phyloP scores from a whole-genome alignment of 1,140 invertebrate genomes.

The Drosophila neocordata region DNA sequence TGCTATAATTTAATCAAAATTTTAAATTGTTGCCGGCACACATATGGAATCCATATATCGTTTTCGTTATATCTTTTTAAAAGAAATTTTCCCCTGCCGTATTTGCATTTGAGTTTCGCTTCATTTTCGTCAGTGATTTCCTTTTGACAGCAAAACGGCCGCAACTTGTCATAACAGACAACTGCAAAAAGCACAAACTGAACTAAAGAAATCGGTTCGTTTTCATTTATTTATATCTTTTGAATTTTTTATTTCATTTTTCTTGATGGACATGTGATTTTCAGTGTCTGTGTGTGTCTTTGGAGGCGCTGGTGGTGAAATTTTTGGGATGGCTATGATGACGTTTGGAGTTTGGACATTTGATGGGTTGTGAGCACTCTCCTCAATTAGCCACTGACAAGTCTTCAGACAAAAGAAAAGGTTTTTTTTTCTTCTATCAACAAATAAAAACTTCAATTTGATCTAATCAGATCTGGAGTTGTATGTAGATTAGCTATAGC shows the following conservation, averaged over 20 bases:
- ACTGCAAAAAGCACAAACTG: constrained; percentile 1
- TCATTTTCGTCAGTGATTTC: constrained; percentile 22
- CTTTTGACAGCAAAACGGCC: constrained; percentile 56
- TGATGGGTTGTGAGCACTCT: constrained; percentile 38
- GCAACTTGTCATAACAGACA: constrained; percentile 62
- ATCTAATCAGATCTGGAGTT: constrained; percentile 20
- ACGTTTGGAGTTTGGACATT: constrained; percentile 33
- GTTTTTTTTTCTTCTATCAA: constrained; percentile 14
- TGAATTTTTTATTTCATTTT: constrained; percentile 4
- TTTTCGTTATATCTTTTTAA: constrained; percentile 27
- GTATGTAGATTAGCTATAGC: constrained; percentile 39
- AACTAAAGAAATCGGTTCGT: background rate
- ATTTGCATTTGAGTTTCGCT: constrained; percentile 57
- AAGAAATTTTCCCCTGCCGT: constrained; percentile 8
- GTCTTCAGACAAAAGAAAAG: constrained; percentile 20
- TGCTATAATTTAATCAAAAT: constrained; percentile 59
- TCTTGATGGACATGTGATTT: constrained; percentile 44
- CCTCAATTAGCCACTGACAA: constrained; percentile 55
- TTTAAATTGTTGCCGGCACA: constrained; percentile 34
- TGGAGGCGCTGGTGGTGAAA: constrained; percentile 42
- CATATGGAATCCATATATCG: constrained; percentile 25
- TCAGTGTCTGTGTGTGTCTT: too few relatives aligned
- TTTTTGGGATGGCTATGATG: constrained; percentile 46
- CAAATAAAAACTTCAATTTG: background rate
- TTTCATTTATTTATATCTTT: too few relatives aligned